Evolutionary conservation across 30 jellyfish, hydroid and myxozoan genomes (phyloP).

Genomic region (Hydractinia symbiolongicarpus): DNA sequence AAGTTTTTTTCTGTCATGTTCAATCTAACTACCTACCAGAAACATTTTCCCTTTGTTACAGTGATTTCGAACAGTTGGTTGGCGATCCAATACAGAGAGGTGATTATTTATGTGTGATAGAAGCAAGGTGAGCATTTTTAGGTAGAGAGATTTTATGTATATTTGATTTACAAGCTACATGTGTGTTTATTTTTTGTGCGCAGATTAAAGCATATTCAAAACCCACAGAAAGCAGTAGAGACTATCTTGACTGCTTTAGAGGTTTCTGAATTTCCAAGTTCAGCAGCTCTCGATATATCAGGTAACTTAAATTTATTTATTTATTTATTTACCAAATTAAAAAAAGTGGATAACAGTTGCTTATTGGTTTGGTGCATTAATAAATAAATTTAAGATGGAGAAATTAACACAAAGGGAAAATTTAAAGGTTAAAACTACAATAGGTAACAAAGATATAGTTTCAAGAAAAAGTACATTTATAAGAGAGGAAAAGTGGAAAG

Average conservation of each 20-base stretch:
- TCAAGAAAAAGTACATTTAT: too few relatives aligned
- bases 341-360: too few relatives aligned
- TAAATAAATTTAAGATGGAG: too few relatives aligned
- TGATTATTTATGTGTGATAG: background rate
- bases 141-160: background rate
- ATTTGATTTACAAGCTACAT: background rate
- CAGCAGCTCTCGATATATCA: background rate
- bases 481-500: too few relatives aligned
- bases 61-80: slow-evolving; percentile 41
- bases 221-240: slow-evolving; percentile 24
- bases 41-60: background rate
- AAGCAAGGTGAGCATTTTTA: slow-evolving; percentile 1
- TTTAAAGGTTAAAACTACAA: too few relatives aligned
- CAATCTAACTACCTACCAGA: background rate
- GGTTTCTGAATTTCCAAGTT: background rate
- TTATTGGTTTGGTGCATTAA: too few relatives aligned
- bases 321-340: too few relatives aligned
- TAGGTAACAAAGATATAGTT: too few relatives aligned
- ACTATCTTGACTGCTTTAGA: slow-evolving; percentile 18
- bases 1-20: background rate
- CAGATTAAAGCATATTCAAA: slow-evolving; percentile 19
- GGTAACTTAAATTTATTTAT: background rate
- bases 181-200: background rate
- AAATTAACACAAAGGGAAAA: too few relatives aligned
- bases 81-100: slow-evolving; percentile 29